Evolutionary conservation across 2,113 vertebrate genomes (phyloP).

Genomic region (Rhegmatorhina hoffmannsi): DNA sequence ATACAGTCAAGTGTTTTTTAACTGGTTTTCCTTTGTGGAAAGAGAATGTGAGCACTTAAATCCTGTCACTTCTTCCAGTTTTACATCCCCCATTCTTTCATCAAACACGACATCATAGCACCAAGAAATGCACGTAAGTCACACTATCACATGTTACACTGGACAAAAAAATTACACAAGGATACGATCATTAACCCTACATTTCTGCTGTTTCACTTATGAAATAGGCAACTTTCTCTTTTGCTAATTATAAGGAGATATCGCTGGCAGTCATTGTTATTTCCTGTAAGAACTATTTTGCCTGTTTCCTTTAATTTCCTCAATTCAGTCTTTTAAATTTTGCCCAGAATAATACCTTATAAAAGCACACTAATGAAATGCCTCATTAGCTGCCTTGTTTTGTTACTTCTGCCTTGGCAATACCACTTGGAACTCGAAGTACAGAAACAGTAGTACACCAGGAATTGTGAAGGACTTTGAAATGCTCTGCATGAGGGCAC

Average conservation of each 20-base stretch:
- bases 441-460: not conserved
- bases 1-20: not conserved
- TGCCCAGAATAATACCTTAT: constrained; percentile 22
- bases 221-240: not conserved
- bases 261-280: not conserved
- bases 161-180: not conserved
- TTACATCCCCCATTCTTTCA: not conserved
- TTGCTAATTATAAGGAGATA: not conserved
- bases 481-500: not conserved
- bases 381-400: constrained; percentile 41
- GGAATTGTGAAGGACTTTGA: not conserved
- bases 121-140: not conserved
- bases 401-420: constrained; percentile 21
- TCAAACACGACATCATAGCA: not conserved
- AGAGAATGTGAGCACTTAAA: not conserved
- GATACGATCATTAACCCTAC: not conserved
- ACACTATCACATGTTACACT: not conserved
- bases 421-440: not conserved
- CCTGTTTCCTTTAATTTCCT: constrained; percentile 27
- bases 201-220: constrained; percentile 4
- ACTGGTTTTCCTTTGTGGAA: not conserved
- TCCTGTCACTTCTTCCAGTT: not conserved
- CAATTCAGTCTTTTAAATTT: constrained; percentile 13
- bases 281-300: constrained; percentile 43
- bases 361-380: constrained; percentile 34